phyloP scores from a whole-genome alignment of 2,797 vertebrate genomes.

The Decapterus maruadsi region DNA sequence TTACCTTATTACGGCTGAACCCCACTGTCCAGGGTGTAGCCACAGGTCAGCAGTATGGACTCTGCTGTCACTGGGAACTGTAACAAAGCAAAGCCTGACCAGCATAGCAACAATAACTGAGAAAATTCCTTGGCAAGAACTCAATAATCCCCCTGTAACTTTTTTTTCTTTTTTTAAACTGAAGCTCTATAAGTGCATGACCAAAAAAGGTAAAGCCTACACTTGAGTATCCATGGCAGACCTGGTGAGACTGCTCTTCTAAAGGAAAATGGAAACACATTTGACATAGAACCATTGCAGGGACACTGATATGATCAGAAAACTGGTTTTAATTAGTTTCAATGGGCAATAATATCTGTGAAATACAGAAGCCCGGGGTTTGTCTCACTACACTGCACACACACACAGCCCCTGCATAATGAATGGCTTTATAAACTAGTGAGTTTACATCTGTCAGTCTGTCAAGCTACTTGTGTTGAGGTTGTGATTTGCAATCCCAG shows the following conservation, averaged over 20 bases:
- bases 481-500: constrained; percentile 38
- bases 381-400: constrained; percentile 25
- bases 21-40: too few species aligned
- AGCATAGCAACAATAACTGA: neutral
- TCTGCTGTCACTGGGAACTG: too few species aligned
- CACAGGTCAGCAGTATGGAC: too few species aligned
- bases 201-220: neutral
- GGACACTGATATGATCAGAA: constrained; percentile 26
- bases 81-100: too few species aligned
- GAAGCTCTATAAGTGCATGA: constrained; percentile 9
- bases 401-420: constrained; percentile 14
- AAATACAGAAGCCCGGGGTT: constrained; percentile 29
- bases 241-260: neutral
- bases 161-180: neutral
- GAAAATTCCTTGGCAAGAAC: neutral
- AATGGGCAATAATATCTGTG: constrained; percentile 46
- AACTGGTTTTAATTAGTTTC: constrained; percentile 67
- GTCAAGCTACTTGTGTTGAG: constrained; percentile 43
- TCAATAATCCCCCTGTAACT: neutral
- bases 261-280: neutral
- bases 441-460: constrained; percentile 48
- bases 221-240: neutral
- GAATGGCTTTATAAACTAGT: constrained; percentile 55
- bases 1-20: too few species aligned
- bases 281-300: constrained; percentile 15